Conservation (phyloP, 2,113 vertebrate species). For the Macaca nemestrina region DNA sequence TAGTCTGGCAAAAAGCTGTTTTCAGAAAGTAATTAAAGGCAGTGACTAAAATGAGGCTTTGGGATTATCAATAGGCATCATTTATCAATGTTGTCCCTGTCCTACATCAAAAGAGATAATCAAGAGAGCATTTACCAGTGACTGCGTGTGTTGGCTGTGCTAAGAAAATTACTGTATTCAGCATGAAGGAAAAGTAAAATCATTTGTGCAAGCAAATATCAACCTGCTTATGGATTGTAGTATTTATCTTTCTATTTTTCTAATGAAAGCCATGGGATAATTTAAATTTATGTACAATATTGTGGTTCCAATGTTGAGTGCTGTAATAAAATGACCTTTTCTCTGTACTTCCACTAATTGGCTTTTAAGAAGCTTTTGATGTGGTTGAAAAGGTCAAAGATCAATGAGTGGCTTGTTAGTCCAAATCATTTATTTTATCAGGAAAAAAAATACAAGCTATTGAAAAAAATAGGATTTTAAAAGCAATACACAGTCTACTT, state of each 20-base stretch:
- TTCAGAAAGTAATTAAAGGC: conserved; percentile 54
- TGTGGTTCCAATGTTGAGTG: conserved; percentile 56
- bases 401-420: conserved; percentile 81
- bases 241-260: conserved; percentile 65
- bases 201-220: conserved; percentile 29
- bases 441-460: conserved; percentile 75
- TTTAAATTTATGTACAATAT: conserved; percentile 61
- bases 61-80: conserved; percentile 48
- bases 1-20: conserved; percentile 30
- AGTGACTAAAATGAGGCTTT: conserved; percentile 36
- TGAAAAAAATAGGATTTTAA: conserved; percentile 79
- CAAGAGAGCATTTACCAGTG: not conserved
- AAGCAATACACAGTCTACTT: conserved; percentile 76
- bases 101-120: conserved; percentile 34
- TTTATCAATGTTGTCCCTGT: conserved; percentile 14
- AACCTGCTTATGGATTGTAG: conserved; percentile 53
- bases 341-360: conserved; percentile 73
- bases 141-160: not conserved
- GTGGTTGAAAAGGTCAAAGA: conserved; percentile 79
- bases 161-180: not conserved
- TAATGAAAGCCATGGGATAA: conserved; percentile 64
- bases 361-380: conserved; percentile 80
- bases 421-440: conserved; percentile 80
- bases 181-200: conserved; percentile 14
- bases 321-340: conserved; percentile 75